Percentiles rank a stretch among this genome's conserved stretches.
Evolutionary conservation across 2,888 invertebrate genomes (phyloP).

Genomic region (Pammene fasciana): DNA sequence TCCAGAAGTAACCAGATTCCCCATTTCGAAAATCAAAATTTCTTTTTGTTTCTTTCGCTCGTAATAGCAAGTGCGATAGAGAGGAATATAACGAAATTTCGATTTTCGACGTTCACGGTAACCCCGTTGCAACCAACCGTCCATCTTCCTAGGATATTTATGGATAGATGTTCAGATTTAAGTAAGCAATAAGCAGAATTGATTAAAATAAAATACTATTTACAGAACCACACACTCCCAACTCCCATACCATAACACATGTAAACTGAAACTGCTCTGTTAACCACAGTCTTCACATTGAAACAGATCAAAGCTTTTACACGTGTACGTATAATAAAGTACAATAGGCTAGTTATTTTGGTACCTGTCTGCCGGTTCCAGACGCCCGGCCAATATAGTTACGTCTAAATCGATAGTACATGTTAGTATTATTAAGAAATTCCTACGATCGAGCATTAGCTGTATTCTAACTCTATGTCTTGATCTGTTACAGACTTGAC

Average conservation of each 20-base stretch:
- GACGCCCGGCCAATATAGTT: slow-evolving; percentile 46
- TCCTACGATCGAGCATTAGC: slow-evolving; percentile 6
- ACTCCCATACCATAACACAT: neutral
- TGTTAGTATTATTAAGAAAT: slow-evolving; percentile 32
- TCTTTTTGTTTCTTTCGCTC: no score
- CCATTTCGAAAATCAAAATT: no score
- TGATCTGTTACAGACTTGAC: neutral
- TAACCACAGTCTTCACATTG: slow-evolving; percentile 30
- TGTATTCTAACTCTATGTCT: no score
- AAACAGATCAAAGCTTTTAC: slow-evolving; percentile 48
- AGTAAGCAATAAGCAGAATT: no score
- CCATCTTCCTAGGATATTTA: no score
- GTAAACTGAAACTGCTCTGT: slow-evolving; percentile 17
- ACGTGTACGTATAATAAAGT: slow-evolving; percentile 54
- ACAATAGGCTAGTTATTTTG: slow-evolving; percentile 79
- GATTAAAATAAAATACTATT: no score
- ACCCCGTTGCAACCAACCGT: no score
- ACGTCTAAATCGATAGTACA: slow-evolving; percentile 30
- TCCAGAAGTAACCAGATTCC: no score
- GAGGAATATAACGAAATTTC: no score
- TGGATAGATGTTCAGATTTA: no score
- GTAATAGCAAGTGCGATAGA: no score
- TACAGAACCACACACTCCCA: slow-evolving; percentile 15
- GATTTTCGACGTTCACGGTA: no score
- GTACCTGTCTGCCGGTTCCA: slow-evolving; percentile 64